A percentile compares a stretch with the other conserved stretches of the same genome.
phyloP scores from a whole-genome alignment of 2,888 invertebrate species.

The Drosophila gaucha region DNA sequence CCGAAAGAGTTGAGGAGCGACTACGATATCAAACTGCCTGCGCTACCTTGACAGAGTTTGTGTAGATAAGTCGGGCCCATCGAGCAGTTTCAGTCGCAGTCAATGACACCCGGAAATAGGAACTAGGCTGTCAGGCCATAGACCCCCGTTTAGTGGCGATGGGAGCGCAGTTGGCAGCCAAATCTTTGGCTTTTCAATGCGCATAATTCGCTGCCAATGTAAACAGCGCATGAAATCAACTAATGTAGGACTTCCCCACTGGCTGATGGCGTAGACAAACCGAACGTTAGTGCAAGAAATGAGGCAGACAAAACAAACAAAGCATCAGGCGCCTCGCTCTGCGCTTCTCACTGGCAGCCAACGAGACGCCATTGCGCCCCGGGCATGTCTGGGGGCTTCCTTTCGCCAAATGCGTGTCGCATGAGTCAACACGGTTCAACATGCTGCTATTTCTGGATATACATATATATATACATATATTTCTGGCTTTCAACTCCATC shows the following conservation, averaged over 20 bases:
- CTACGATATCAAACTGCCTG: no score
- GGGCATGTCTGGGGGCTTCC: conserved; percentile 30
- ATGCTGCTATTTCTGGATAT: conserved; percentile 19
- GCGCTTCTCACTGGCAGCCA: conserved; percentile 50
- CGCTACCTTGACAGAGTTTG: conserved; percentile 37
- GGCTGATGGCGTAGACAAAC: conserved; percentile 30
- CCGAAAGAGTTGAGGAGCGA: no score
- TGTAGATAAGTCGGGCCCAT: conserved; percentile 28
- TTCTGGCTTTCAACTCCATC: conserved; percentile 10
- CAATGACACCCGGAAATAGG: conserved; percentile 28
- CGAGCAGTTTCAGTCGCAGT: neutral
- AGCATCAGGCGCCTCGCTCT: conserved; percentile 47
- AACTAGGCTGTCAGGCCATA: conserved; percentile 24
- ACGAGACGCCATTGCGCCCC: conserved; percentile 64
- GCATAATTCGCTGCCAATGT: conserved; percentile 79
- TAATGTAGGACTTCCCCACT: conserved; percentile 69
- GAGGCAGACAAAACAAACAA: conserved; percentile 78
- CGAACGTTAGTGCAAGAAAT: conserved; percentile 42
- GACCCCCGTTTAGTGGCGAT: conserved; percentile 23
- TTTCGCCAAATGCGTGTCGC: conserved; percentile 68
- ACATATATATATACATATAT: conserved; percentile 4
- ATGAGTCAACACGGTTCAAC: conserved; percentile 65
- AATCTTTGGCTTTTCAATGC: conserved; percentile 70
- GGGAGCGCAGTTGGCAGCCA: conserved; percentile 53
- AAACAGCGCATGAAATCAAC: conserved; percentile 80